Conservation (phyloP, 2,888 invertebrate genomes). For the Hydraecia micacea region DNA sequence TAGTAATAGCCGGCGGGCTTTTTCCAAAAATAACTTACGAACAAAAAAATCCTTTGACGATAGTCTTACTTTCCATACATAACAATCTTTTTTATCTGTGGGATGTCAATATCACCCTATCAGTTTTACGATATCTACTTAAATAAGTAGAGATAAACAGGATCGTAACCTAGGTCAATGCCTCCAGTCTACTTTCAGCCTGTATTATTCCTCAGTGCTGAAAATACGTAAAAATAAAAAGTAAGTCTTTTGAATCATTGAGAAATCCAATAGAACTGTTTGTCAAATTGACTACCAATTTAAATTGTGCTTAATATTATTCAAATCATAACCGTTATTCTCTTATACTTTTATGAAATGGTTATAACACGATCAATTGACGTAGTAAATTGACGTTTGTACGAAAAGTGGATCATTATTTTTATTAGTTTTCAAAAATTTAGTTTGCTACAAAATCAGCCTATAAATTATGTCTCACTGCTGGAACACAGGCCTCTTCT, state of each 20-base stretch:
- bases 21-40: not conserved
- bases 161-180: slow-evolving; percentile 7
- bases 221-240: not conserved
- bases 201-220: not conserved
- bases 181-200: slow-evolving; percentile 9
- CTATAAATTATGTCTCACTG: not conserved
- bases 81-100: slow-evolving; percentile 3
- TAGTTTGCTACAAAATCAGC: no score
- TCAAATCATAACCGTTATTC: not conserved
- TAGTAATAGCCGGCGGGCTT: not conserved
- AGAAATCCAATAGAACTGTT: not conserved
- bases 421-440: not conserved
- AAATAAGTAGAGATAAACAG: slow-evolving; percentile 4
- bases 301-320: not conserved
- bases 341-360: no score
- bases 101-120: not conserved
- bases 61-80: not conserved
- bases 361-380: not conserved
- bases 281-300: not conserved
- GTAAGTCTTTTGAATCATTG: not conserved
- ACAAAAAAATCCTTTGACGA: not conserved
- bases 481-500: no score
- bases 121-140: slow-evolving; percentile 15
- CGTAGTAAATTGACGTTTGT: not conserved
- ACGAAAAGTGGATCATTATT: not conserved